Evolutionary conservation across 2,113 vertebrate species (phyloP).

Genomic region (Gavialis gangeticus): DNA sequence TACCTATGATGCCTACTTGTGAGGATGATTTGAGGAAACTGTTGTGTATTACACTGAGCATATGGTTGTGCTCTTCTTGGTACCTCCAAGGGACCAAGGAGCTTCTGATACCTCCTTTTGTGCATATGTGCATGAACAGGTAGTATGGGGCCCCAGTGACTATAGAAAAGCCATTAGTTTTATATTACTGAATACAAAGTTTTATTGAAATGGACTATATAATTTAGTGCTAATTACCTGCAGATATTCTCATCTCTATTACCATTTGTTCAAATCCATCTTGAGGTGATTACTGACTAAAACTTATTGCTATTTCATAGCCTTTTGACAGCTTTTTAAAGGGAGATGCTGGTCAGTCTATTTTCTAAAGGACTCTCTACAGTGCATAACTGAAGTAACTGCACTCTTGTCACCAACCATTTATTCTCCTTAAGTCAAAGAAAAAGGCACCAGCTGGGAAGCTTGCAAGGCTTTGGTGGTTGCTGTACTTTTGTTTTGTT

Average conservation of each 20-base stretch:
- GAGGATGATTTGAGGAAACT: too few species aligned
- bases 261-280: background rate
- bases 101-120: background rate
- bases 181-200: background rate
- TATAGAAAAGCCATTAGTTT: background rate
- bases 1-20: too few species aligned
- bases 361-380: background rate
- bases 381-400: background rate
- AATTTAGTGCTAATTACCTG: background rate
- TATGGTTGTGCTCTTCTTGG: background rate
- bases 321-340: background rate
- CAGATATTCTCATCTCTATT: background rate
- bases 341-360: background rate
- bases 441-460: rapidly evolving
- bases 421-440: background rate
- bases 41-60: background rate
- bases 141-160: background rate
- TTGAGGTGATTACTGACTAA: background rate
- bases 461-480: background rate
- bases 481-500: background rate
- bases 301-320: background rate
- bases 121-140: background rate
- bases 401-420: background rate
- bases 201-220: background rate
- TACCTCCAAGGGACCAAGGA: background rate